Percentiles rank a stretch among this genome's conserved stretches.
Evolutionary conservation across 1,140 invertebrate genomes (phyloP).

Genomic region (Trichonephila clavata): DNA sequence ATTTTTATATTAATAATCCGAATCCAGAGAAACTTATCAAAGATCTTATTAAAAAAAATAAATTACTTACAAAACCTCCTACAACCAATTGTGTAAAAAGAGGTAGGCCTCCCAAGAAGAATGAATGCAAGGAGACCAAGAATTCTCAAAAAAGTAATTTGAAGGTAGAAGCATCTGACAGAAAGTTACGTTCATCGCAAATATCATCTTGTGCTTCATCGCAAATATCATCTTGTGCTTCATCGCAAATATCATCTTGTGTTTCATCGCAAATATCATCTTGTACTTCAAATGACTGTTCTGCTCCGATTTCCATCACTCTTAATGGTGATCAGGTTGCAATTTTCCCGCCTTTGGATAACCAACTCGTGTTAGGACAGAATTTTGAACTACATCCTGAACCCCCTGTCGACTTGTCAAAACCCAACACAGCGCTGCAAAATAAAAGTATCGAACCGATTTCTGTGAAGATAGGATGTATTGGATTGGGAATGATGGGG

Average conservation of each 20-base stretch:
- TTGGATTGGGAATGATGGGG: slow-evolving; percentile 71
- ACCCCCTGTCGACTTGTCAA: neutral
- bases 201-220: too few species aligned
- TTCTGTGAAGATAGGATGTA: neutral
- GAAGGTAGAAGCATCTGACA: neutral
- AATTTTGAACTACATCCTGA: neutral
- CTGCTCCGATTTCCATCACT: neutral
- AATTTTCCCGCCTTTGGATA: too few species aligned
- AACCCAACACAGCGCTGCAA: neutral
- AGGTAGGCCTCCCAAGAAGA: neutral
- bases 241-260: too few species aligned
- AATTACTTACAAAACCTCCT: neutral
- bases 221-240: too few species aligned
- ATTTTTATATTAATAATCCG: too few species aligned
- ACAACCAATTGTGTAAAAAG: neutral
- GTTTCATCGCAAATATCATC: too few species aligned
- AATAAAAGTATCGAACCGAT: neutral
- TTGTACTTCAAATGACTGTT: neutral
- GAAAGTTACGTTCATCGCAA: neutral
- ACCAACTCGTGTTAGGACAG: neutral
- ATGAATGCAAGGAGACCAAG: neutral
- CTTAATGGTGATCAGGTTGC: neutral
- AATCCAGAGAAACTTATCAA: neutral
- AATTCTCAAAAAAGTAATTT: neutral
- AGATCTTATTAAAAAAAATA: neutral